Evolutionary conservation across 2,888 invertebrate genomes (phyloP), one percentile per base, ranked within the genome.

Genomic region (Phengaris arion): DNA sequence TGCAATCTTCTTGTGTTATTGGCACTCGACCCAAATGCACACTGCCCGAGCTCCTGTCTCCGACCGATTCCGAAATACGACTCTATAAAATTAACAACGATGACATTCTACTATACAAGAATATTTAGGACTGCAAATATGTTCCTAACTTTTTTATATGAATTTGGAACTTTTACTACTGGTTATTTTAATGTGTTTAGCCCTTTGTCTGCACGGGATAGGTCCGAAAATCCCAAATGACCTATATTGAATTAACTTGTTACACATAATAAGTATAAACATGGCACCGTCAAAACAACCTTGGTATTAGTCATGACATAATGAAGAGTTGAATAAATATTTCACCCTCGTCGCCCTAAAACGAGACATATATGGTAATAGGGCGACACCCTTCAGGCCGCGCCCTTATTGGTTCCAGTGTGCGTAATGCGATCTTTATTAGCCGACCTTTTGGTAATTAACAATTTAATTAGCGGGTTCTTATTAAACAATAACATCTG

Each of bases 371-470:
- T 72, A 72, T 72, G 72, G 22, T 72, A 72, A 72, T 52, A 54
- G 54, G 72, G 72, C 52, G 72, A 72, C 72, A 72, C 72, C 72
- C 72, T 72, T 2, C 52, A 15, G 15, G 54, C 35, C 35, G 15
- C 72, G 12, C 72, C 52, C 22, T 12, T 72, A 72, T 72, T 54
- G 72, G 72, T 54, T 72, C 52, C 52, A 72, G 35, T 22, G 51
- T 9, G 35, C 64, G 64, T 64, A 64, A 64, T 35, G 9, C 52
- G 72, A 72, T 54, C 72, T 72, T 54, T 72, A 72, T 72, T 72
- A 72, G 13, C 54, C 54, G 72, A 72, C 72, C 72, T 72, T 70
- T 70, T 35, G 72, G 51, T 72, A 72, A 54, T 72, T 72, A 72
- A 72, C 72, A 54, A 54, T 72, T 72, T 72, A 72, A 72, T 54